A percentile compares a stretch with the other conserved stretches of the same genome.
Evolutionary conservation across 2,113 vertebrate genomes (phyloP).

Genomic region (Crotalus helleri): DNA sequence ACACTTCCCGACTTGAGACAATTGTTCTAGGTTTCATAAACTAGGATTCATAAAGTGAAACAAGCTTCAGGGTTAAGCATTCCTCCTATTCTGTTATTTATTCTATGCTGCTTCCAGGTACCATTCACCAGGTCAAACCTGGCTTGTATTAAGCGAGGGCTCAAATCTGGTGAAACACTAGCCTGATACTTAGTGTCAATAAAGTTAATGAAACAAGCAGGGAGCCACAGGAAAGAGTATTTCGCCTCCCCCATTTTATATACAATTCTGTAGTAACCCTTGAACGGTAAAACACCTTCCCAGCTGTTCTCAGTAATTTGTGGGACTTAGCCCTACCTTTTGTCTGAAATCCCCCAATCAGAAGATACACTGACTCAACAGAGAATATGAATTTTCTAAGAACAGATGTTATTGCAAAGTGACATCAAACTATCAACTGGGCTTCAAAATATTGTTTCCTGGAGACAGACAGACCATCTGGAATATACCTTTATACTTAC

Average conservation of each 20-base stretch:
- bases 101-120: background rate
- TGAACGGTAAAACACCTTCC: background rate
- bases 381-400: accelerated
- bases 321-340: background rate
- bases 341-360: slow-evolving; percentile 2
- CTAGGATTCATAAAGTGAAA: background rate
- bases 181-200: background rate
- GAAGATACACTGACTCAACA: background rate
- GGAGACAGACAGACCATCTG: background rate
- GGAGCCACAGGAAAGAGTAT: background rate
- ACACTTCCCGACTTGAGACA: background rate
- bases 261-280: background rate
- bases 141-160: background rate
- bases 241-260: background rate
- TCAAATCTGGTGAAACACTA: background rate
- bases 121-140: background rate
- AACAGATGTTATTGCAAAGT: background rate
- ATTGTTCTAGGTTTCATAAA: background rate
- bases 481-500: slow-evolving; percentile 65
- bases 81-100: background rate
- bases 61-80: background rate
- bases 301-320: background rate
- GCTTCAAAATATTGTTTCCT: background rate
- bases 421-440: background rate
- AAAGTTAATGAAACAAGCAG: background rate